These are phyloP conservation scores for Drosophila rellima DNA, from an alignment of 2,888 invertebrate genomes.

Conservation along the genomic window DNA sequence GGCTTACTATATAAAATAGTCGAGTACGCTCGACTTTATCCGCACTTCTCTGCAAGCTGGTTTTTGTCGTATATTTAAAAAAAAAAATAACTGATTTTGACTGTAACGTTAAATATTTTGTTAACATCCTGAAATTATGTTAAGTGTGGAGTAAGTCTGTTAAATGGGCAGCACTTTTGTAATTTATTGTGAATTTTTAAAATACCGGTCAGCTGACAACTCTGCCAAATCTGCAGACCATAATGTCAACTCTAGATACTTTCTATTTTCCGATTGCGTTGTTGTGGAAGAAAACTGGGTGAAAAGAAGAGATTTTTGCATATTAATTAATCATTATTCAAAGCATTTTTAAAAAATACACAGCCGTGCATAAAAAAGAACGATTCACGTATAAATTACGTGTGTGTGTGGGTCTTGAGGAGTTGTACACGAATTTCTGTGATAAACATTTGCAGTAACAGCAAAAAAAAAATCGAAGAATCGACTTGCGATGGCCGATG, in stretches of 20 bases:
- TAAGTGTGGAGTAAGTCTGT: constrained; percentile 14
- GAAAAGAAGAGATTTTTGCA: constrained; percentile 50
- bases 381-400: constrained; percentile 27
- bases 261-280: constrained; percentile 84
- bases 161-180: background rate
- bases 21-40: too few relatives aligned
- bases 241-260: constrained; percentile 69
- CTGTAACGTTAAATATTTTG: too few relatives aligned
- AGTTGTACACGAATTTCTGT: constrained; percentile 38
- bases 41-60: too few relatives aligned
- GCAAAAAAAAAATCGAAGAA: constrained; percentile 61
- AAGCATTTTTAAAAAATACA: constrained; percentile 11
- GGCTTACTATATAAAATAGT: too few relatives aligned
- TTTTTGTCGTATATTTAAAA: too few relatives aligned
- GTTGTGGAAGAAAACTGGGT: constrained; percentile 70
- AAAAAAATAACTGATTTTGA: too few relatives aligned
- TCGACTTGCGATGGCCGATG: constrained; percentile 83
- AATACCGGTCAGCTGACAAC: constrained; percentile 42
- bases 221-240: constrained; percentile 19
- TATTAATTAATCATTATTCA: constrained; percentile 15
- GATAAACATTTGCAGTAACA: constrained; percentile 47
- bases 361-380: constrained; percentile 1
- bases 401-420: constrained; percentile 24
- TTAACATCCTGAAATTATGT: too few relatives aligned
- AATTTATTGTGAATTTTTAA: constrained; percentile 16